Conservation (phyloP, 2,797 vertebrate species). For the Pelobates cultripes region DNA sequence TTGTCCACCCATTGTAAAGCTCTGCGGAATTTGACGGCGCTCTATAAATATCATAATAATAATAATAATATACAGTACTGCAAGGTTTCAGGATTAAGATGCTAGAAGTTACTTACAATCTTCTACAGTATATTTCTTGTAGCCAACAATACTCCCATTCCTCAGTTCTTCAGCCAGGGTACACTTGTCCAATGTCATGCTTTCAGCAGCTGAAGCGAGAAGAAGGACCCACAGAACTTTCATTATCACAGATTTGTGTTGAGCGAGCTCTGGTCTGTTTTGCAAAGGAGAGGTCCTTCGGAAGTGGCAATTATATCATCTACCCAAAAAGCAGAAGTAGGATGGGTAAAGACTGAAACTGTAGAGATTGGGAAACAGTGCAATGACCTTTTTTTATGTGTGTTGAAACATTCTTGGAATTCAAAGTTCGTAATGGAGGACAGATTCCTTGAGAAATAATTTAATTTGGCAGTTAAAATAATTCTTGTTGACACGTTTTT, state of each 20-base stretch:
- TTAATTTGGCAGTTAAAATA: not conserved
- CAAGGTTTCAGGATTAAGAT: too few relatives aligned
- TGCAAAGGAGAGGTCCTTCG: not conserved
- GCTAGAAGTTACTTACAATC: slow-evolving; percentile 24
- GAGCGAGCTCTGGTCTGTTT: not conserved
- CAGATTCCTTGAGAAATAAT: not conserved
- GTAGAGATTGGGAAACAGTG: not conserved
- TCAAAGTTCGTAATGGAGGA: not conserved
- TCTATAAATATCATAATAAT: too few relatives aligned
- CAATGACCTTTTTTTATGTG: not conserved
- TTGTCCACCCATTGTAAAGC: too few relatives aligned
- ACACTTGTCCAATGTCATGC: slow-evolving; percentile 1
- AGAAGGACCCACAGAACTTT: not conserved
- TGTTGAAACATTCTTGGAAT: not conserved
- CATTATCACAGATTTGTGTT: not conserved
- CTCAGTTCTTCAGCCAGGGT: not conserved
- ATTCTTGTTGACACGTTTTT: not conserved
- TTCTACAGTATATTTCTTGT: slow-evolving; percentile 4
- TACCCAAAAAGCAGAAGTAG: not conserved
- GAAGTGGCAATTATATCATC: not conserved
- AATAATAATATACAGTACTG: too few relatives aligned
- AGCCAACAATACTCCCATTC: slow-evolving; percentile 2
- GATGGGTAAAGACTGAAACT: not conserved
- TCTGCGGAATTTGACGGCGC: too few relatives aligned
- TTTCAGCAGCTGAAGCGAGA: not conserved